Percentiles rank a stretch among this genome's conserved stretches.
Evolutionary conservation across 2,113 vertebrate species (phyloP).

Genomic region (Salvator merianae): DNA sequence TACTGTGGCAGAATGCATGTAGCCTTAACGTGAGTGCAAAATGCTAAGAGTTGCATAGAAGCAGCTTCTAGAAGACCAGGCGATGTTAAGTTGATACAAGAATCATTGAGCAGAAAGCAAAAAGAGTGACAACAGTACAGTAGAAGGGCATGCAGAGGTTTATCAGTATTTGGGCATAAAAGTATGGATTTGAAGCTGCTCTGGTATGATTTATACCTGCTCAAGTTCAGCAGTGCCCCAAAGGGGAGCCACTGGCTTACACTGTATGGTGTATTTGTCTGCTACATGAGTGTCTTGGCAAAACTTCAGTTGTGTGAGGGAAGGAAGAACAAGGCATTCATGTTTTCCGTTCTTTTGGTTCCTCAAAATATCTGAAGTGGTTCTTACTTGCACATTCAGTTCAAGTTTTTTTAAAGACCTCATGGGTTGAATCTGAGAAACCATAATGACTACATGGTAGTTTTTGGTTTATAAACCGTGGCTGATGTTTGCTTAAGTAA

Average conservation of each 20-base stretch:
- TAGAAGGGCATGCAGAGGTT: too few relatives aligned
- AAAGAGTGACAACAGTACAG: not conserved
- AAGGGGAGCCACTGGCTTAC: not conserved
- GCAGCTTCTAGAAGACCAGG: not conserved
- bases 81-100: not conserved
- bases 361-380: not conserved
- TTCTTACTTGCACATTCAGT: not conserved
- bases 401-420: not conserved
- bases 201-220: not conserved
- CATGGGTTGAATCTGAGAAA: slow-evolving; percentile 1
- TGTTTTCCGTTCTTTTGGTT: not conserved
- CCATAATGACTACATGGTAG: not conserved
- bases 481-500: slow-evolving; percentile 2
- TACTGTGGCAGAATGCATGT: not conserved
- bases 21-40: not conserved
- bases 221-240: not conserved
- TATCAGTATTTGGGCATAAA: not conserved
- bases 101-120: not conserved
- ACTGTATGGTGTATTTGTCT: not conserved
- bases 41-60: not conserved
- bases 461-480: not conserved
- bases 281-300: not conserved
- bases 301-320: not conserved
- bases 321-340: not conserved
- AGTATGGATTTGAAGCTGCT: not conserved